Evolutionary conservation across 2,888 invertebrate genomes (phyloP).

Genomic region (Agriopis aurantiaria): DNA sequence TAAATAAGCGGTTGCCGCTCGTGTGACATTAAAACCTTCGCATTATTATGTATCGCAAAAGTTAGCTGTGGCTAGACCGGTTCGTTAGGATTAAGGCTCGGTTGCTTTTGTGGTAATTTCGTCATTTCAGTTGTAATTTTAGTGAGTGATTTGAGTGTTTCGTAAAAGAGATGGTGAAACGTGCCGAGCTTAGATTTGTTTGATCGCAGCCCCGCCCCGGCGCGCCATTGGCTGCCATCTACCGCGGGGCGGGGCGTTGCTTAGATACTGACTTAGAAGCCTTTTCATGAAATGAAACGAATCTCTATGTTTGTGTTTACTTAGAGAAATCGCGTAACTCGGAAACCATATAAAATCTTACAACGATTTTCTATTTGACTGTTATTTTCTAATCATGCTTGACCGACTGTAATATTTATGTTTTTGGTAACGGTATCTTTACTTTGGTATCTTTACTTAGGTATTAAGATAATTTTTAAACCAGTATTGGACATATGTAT

Average conservation of each 20-base stretch:
- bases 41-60: slow-evolving; percentile 64
- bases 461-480: too few species aligned
- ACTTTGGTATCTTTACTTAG: too few species aligned
- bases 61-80: slow-evolving; percentile 61
- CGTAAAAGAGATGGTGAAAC: slow-evolving; percentile 35
- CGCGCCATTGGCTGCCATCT: slow-evolving; percentile 75
- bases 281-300: slow-evolving; percentile 60
- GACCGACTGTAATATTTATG: background rate
- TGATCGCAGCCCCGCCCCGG: slow-evolving; percentile 73
- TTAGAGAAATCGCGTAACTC: slow-evolving; percentile 12
- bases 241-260: slow-evolving; percentile 79
- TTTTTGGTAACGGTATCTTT: background rate
- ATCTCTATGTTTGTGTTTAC: slow-evolving; percentile 48
- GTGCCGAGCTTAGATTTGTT: slow-evolving; percentile 72
- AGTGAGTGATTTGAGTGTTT: slow-evolving; percentile 36
- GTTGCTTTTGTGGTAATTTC: slow-evolving; percentile 27
- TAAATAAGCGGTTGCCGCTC: slow-evolving; percentile 77
- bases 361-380: slow-evolving; percentile 16
- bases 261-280: slow-evolving; percentile 80
- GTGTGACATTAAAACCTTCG: slow-evolving; percentile 72
- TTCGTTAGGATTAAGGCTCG: slow-evolving; percentile 42
- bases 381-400: background rate
- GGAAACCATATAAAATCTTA: slow-evolving; percentile 22
- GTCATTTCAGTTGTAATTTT: slow-evolving; percentile 30
- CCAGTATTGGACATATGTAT: too few species aligned